A percentile compares a stretch with the other conserved stretches of the same genome.
phyloP scores from a whole-genome alignment of 2,888 invertebrate species.

The Ectropis crepuscularia region DNA sequence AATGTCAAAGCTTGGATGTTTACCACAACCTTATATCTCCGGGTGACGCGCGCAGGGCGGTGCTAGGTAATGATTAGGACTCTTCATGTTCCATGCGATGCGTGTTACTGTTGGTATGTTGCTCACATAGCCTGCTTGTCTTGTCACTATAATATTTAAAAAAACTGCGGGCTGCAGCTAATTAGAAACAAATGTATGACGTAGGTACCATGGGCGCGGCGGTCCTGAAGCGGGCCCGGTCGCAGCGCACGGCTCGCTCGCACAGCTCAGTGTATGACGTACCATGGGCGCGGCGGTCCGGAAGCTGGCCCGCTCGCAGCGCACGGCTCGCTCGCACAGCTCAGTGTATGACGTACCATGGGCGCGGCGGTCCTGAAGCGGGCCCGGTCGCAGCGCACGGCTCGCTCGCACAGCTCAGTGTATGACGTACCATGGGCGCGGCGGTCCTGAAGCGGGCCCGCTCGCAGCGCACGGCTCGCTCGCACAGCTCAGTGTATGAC shows the following conservation, averaged over 20 bases:
- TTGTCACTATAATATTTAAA: too few species aligned
- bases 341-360: conserved; percentile 66
- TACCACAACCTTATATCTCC: too few species aligned
- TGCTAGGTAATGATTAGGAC: too few species aligned
- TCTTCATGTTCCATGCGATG: too few species aligned
- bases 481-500: conserved; percentile 46
- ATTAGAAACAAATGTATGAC: too few species aligned
- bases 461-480: conserved; percentile 54
- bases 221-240: conserved; percentile 64
- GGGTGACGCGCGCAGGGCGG: too few species aligned
- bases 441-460: conserved; percentile 66
- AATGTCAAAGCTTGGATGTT: too few species aligned
- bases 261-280: conserved; percentile 44
- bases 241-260: conserved; percentile 54
- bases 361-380: conserved; percentile 67
- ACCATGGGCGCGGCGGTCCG: conserved; percentile 69
- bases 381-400: conserved; percentile 54
- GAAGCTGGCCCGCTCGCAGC: conserved; percentile 65
- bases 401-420: conserved; percentile 51
- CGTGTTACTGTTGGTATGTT: too few species aligned
- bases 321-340: conserved; percentile 52
- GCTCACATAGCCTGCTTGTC: too few species aligned
- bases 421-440: conserved; percentile 65
- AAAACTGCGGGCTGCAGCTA: too few species aligned
- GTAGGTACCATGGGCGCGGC: conserved; percentile 70